These are phyloP conservation scores for Spea hammondii DNA, from an alignment of 2,797 vertebrate species.

Conservation along the genomic window DNA sequence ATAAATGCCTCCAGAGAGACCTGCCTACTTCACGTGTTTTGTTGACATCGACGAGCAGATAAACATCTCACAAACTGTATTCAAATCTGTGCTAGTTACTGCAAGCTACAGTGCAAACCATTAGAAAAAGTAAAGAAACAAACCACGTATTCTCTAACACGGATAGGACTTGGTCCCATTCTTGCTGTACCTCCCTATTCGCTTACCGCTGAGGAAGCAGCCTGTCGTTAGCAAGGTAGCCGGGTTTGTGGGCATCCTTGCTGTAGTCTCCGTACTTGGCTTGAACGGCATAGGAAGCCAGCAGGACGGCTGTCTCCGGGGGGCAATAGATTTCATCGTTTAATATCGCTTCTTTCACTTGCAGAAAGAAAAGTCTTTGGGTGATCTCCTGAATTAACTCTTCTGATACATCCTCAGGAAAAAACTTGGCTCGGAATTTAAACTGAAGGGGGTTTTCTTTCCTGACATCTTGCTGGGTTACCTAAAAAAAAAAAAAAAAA, in stretches of 20 bases:
- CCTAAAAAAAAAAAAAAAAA: slow-evolving; percentile 65
- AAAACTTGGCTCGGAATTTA: slow-evolving; percentile 96
- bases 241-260: slow-evolving; percentile 88
- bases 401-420: slow-evolving; percentile 93
- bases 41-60: background rate
- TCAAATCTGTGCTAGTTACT: slow-evolving; percentile 21
- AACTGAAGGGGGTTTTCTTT: slow-evolving; percentile 97
- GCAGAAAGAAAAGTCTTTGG: slow-evolving; percentile 95
- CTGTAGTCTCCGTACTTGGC: slow-evolving; percentile 92
- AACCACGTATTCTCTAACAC: background rate
- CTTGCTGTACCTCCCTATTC: background rate
- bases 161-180: background rate
- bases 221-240: slow-evolving; percentile 89
- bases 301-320: slow-evolving; percentile 92
- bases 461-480: slow-evolving; percentile 94
- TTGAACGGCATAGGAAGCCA: slow-evolving; percentile 94
- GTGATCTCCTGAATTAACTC: slow-evolving; percentile 95
- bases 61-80: slow-evolving; percentile 15
- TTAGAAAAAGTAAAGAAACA: background rate
- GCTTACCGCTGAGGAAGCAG: slow-evolving; percentile 94
- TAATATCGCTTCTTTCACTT: slow-evolving; percentile 96
- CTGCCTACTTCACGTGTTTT: no score
- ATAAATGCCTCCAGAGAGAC: no score
- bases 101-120: slow-evolving; percentile 12
- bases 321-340: slow-evolving; percentile 98